These are phyloP conservation scores for Chrysaora quinquecirrha DNA, from an alignment of 30 jellyfish, hydroid and myxozoan genomes.

Conservation along the genomic window DNA sequence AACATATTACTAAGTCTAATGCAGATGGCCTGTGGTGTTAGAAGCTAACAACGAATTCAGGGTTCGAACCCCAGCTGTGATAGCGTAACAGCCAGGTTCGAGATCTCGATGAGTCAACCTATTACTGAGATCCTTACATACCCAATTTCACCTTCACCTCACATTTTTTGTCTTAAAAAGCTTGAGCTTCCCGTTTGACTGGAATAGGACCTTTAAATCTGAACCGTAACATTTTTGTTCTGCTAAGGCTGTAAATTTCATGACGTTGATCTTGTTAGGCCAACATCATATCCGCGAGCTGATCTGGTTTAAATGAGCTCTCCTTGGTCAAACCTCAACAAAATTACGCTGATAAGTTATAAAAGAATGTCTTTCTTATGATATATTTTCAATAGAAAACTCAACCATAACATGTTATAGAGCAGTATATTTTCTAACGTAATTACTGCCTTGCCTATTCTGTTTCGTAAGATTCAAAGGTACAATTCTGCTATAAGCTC, in stretches of 20 bases:
- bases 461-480: slow-evolving; percentile 42
- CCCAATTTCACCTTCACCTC: no score
- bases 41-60: no score
- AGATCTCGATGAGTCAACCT: no score
- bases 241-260: background rate
- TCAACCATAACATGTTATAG: background rate
- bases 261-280: background rate
- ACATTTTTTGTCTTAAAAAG: no score
- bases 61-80: no score
- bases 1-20: no score
- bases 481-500: slow-evolving; percentile 47
- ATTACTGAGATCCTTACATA: no score
- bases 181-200: no score
- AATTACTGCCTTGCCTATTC: slow-evolving; percentile 16
- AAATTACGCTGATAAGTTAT: background rate
- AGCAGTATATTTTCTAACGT: slow-evolving; percentile 5
- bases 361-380: background rate
- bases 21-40: no score
- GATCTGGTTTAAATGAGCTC: background rate
- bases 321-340: background rate
- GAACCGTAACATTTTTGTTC: background rate
- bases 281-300: background rate
- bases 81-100: no score
- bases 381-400: background rate
- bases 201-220: no score